These are phyloP conservation scores for Premnoplex brunnescens DNA, from an alignment of 2,797 vertebrate species.

Conservation along the genomic window DNA sequence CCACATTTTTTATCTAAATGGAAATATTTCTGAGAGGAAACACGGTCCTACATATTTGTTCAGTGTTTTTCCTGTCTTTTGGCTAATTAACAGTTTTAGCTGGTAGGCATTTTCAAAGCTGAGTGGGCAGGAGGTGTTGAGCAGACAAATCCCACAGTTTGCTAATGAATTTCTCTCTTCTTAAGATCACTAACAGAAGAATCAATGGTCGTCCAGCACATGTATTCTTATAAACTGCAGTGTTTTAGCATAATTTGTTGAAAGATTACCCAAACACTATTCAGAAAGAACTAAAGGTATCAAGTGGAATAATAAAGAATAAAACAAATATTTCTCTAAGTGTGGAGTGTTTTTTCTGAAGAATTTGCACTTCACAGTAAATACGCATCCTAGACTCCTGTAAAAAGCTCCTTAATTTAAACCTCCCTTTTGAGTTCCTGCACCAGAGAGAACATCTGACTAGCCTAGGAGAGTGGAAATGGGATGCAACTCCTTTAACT, in stretches of 20 bases:
- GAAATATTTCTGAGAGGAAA: conserved; percentile 21
- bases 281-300: not conserved
- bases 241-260: conserved; percentile 9
- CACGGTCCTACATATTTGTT: not conserved
- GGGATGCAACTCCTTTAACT: not conserved
- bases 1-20: not conserved
- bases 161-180: conserved; percentile 46
- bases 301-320: not conserved
- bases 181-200: conserved; percentile 17
- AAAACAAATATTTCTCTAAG: not conserved
- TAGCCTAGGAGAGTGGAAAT: not conserved
- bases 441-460: not conserved
- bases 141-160: conserved; percentile 28
- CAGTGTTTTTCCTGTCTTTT: not conserved
- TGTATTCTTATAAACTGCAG: not conserved
- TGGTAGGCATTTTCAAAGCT: conserved; percentile 37
- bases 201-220: conserved; percentile 11
- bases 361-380: not conserved
- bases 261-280: not conserved
- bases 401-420: not conserved
- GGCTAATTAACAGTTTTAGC: conserved; percentile 34
- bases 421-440: not conserved
- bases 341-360: not conserved
- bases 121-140: not conserved
- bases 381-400: not conserved